Percentiles rank a stretch among this genome's conserved stretches.
phyloP scores from a whole-genome alignment of 2,797 vertebrate genomes.

The Microctenopoma stevenorrisi region DNA sequence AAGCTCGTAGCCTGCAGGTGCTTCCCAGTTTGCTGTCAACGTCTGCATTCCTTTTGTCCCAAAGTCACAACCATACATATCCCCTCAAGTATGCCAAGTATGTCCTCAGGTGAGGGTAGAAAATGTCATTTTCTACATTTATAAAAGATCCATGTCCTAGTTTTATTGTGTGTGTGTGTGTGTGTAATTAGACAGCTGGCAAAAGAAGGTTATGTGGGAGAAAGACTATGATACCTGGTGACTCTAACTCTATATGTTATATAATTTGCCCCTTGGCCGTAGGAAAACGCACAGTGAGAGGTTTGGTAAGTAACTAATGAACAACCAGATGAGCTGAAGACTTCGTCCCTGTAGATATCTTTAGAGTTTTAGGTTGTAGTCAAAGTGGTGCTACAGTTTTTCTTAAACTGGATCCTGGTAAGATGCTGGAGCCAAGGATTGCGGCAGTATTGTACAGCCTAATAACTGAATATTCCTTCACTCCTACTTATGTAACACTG shows the following conservation, averaged over 20 bases:
- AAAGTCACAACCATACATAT: conserved; percentile 9
- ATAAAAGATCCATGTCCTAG: no score
- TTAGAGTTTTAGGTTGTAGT: conserved; percentile 5
- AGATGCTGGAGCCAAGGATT: conserved; percentile 17
- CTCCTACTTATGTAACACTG: background rate
- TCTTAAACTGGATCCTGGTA: conserved; percentile 40
- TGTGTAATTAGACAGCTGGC: background rate
- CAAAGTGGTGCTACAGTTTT: background rate
- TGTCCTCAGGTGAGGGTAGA: conserved; percentile 11
- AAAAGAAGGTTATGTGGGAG: background rate
- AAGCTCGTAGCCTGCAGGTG: conserved; percentile 56
- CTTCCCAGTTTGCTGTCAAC: conserved; percentile 49
- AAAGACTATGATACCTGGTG: background rate
- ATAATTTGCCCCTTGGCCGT: conserved; percentile 22
- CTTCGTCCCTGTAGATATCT: conserved; percentile 27
- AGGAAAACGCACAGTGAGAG: no score
- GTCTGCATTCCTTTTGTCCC: conserved; percentile 56
- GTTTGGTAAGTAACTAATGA: conserved; percentile 11
- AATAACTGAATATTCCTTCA: conserved; percentile 7
- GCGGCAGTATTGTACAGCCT: conserved; percentile 18
- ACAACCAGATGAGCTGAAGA: conserved; percentile 26
- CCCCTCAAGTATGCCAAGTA: conserved; percentile 9
- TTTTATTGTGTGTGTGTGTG: background rate
- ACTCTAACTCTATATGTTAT: background rate
- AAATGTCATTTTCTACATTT: no score